These are phyloP conservation scores for Lepilemur septentrionalis DNA, from an alignment of 2,797 vertebrate genomes.

Conservation along the genomic window DNA sequence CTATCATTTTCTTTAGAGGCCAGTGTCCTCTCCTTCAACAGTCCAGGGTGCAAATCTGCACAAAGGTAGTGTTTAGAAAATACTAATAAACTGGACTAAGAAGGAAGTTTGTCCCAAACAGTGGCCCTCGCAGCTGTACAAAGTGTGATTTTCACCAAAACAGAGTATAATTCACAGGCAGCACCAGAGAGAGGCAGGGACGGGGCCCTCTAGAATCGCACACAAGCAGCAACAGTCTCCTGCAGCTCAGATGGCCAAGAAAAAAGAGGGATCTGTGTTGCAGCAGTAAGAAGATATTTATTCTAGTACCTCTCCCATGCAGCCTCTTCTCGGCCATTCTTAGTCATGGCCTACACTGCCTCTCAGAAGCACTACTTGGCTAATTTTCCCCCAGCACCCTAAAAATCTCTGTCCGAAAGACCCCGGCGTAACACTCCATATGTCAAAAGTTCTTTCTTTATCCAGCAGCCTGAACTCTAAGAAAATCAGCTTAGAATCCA, in stretches of 20 bases:
- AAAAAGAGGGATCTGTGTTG: slow-evolving; percentile 50
- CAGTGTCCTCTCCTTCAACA: not conserved
- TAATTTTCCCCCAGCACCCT: not conserved
- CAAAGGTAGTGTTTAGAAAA: slow-evolving; percentile 35
- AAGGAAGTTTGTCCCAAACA: not conserved
- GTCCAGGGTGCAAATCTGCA: not conserved
- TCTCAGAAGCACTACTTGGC: not conserved
- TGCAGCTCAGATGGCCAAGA: slow-evolving; percentile 37
- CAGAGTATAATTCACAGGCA: slow-evolving; percentile 62
- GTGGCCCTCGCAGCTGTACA: slow-evolving; percentile 45
- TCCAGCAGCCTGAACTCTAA: not conserved
- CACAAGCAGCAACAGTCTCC: slow-evolving; percentile 47
- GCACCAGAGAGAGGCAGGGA: slow-evolving; percentile 46
- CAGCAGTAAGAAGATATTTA: not conserved
- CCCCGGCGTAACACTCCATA: not conserved
- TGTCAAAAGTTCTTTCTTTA: slow-evolving; percentile 5
- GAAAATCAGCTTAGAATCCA: not conserved
- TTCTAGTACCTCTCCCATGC: not conserved
- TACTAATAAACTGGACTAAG: not conserved
- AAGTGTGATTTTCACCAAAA: slow-evolving; percentile 30
- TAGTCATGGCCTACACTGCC: not conserved
- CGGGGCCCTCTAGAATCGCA: not conserved
- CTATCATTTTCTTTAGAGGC: not conserved
- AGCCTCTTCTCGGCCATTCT: not conserved
- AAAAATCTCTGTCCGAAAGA: not conserved